A percentile compares a stretch with the other conserved stretches of the same genome.
phyloP scores from a whole-genome alignment of 2,888 invertebrate species.

The Cephonodes hylas region DNA sequence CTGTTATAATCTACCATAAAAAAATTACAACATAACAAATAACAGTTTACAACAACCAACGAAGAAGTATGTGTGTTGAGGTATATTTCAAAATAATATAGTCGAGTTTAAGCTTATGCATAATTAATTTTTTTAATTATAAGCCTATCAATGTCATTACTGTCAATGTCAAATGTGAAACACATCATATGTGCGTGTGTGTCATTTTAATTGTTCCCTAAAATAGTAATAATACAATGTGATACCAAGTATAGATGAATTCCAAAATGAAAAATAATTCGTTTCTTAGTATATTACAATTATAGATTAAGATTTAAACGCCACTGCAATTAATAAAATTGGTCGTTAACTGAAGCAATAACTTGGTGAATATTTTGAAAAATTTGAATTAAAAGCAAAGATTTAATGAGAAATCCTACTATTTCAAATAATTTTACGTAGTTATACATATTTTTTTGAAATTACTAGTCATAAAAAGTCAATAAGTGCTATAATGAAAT shows the following conservation, averaged over 20 bases:
- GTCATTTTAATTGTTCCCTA: neutral
- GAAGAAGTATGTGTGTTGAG: neutral
- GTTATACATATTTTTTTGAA: too few relatives aligned
- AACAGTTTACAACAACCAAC: too few relatives aligned
- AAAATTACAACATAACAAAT: too few relatives aligned
- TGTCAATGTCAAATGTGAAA: neutral
- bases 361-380: neutral
- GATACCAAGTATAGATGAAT: neutral
- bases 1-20: too few relatives aligned
- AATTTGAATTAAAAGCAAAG: neutral
- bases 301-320: neutral
- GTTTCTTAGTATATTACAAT: neutral
- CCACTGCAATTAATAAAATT: neutral
- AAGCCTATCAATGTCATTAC: neutral
- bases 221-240: neutral
- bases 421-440: too few relatives aligned
- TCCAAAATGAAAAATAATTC: neutral
- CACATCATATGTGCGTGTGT: neutral
- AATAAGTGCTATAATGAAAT: conserved; percentile 43
- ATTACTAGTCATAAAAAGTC: conserved; percentile 24
- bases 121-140: too few relatives aligned
- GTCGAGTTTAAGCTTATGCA: too few relatives aligned
- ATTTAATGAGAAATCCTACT: neutral
- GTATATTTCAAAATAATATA: neutral
- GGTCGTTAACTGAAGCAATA: neutral